Base-by-base conservation (phyloP, 2,888 invertebrate genomes). In the Camponotus fellah region DNA sequence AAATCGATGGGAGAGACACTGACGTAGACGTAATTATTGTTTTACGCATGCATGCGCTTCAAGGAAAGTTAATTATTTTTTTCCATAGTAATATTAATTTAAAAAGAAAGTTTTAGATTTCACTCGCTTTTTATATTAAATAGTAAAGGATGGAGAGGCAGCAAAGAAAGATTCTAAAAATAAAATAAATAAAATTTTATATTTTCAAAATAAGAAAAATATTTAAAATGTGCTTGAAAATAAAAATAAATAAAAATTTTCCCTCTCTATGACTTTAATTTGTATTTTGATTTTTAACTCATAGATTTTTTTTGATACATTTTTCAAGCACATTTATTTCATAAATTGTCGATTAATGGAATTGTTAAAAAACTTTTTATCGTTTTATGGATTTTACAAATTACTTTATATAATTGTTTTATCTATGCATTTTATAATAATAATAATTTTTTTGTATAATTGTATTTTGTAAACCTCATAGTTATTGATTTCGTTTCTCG, bases 1-100 rank as follows among this genome's bases (percentile, higher is more conserved):
- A 40, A 77, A 77, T 77, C 32, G 17, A 53, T 37, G 77, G 10
- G 68, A 26, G 40, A 77, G 17, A 68, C n/a, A 26, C 3, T 12
- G 37, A 2, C 4, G 12, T 53, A 76, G 66, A 26, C 53, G 68
- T 14, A 56, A 53, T 68, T 77, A 32, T 43, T 26, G 26, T 14
- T 49, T 34, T 65, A 37, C 10, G n/a, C 65, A 76, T 53, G 68
- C 68, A 66, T 26, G 26, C 14, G 34, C 9, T 65, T 68, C 26
- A 14, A 68, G 4, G 68, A 4, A 40, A 53, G 53, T 10, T 37
- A 40, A 68, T 40, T 32, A 56, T 43, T 46, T 0, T 14, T 49
- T 34, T n/a, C n/a, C 26, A 17, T n/a, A 0, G 32, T 34, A 2
- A 40, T 10, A 12, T 75, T 60, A 75, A 14, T 37, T 43, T 17